phyloP scores from a whole-genome alignment of 2,797 vertebrate genomes.

The Phataginus tricuspis region DNA sequence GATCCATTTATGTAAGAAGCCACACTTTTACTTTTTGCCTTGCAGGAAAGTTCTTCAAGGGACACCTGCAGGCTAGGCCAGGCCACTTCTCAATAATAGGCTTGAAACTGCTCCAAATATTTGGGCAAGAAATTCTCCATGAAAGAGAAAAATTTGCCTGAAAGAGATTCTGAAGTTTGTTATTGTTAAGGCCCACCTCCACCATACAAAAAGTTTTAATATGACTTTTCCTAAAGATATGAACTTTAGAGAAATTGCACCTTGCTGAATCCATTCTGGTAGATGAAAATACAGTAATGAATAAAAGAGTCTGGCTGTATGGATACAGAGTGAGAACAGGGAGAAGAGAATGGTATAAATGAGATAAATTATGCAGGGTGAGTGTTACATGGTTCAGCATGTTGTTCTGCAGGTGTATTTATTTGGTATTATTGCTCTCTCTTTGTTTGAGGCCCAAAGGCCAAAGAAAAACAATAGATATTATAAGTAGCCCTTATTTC shows the following conservation, averaged over 20 bases:
- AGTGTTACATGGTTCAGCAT: background rate
- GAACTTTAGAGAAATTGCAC: background rate
- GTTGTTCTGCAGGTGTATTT: background rate
- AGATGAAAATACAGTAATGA: slow-evolving; percentile 9
- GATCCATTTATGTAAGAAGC: background rate
- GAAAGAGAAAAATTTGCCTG: background rate
- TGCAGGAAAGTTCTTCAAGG: background rate
- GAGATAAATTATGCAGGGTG: background rate
- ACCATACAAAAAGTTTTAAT: background rate
- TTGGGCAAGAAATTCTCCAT: background rate
- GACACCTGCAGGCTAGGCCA: too few species aligned
- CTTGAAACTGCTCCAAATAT: background rate
- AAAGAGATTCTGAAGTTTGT: background rate
- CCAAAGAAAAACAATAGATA: background rate
- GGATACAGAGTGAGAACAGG: background rate
- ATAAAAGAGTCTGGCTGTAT: background rate
- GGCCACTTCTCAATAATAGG: background rate
- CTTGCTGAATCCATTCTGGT: background rate
- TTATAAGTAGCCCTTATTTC: background rate
- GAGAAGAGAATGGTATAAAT: background rate
- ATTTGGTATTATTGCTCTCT: background rate
- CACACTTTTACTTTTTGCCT: background rate
- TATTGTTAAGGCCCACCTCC: background rate
- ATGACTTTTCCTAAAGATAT: background rate
- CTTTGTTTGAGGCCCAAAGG: background rate